Percentiles rank a stretch among this genome's conserved stretches.
Conservation (phyloP, 2,797 vertebrate genomes). For the Thamnophis elegans region DNA sequence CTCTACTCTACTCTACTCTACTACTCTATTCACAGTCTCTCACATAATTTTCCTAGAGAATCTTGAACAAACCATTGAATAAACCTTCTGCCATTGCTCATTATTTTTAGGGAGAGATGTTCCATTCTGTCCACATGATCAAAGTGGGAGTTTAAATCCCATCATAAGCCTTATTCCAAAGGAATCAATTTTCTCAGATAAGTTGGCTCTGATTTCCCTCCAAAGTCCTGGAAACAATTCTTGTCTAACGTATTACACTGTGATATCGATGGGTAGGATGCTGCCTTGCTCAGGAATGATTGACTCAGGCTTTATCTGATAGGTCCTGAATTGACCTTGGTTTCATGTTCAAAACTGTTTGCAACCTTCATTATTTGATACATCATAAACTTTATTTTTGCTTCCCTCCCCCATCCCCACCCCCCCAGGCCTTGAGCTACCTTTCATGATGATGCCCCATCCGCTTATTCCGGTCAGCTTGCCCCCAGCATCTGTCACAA, state of each 20-base stretch:
- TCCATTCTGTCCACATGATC: neutral
- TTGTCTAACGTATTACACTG: neutral
- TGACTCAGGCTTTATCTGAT: neutral
- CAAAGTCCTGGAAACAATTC: neutral
- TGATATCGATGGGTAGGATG: neutral
- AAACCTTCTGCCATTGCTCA: neutral
- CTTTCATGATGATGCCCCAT: conserved; percentile 99
- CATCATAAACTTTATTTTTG: neutral
- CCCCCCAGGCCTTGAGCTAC: conserved; percentile 92
- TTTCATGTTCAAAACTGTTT: conserved; percentile 23
- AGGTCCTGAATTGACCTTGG: neutral
- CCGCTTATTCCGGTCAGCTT: conserved; percentile 98
- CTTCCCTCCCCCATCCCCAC: conserved; percentile 22
- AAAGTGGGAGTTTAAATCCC: neutral
- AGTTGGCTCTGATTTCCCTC: neutral
- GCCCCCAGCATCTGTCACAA: conserved; percentile 98
- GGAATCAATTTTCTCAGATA: neutral
- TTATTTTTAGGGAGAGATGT: neutral
- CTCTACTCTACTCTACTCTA: too few relatives aligned
- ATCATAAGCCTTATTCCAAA: neutral
- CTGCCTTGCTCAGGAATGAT: neutral
- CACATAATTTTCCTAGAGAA: neutral
- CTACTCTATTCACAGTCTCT: too few relatives aligned
- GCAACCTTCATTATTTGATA: neutral
- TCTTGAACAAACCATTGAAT: neutral